phyloP scores from a whole-genome alignment of 2,888 invertebrate genomes.

The Agriopis aurantiaria region DNA sequence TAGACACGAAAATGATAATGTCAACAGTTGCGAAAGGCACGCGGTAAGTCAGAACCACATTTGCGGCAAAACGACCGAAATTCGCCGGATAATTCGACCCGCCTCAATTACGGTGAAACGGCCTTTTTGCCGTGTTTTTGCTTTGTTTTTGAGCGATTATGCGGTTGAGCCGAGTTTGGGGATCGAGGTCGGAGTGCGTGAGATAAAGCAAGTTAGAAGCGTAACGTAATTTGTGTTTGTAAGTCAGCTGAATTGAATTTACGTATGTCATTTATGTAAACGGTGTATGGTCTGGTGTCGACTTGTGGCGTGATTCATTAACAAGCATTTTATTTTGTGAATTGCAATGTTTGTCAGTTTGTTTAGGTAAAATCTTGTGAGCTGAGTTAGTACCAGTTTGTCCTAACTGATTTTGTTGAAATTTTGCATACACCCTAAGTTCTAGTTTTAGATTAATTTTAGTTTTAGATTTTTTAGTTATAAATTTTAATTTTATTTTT shows the following conservation, averaged over 20 bases:
- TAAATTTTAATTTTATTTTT: too few relatives aligned
- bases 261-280: background rate
- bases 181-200: constrained; percentile 65
- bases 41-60: constrained; percentile 72
- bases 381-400: too few relatives aligned
- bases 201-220: constrained; percentile 42
- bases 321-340: too few relatives aligned
- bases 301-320: background rate
- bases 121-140: constrained; percentile 51
- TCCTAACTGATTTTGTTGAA: too few relatives aligned
- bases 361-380: too few relatives aligned
- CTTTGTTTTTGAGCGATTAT: constrained; percentile 58
- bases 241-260: background rate
- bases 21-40: constrained; percentile 81
- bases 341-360: too few relatives aligned
- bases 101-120: constrained; percentile 69
- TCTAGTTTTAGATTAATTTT: too few relatives aligned
- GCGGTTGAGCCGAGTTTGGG: constrained; percentile 51
- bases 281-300: background rate
- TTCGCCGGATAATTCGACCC: constrained; percentile 63
- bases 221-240: constrained; percentile 34
- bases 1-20: constrained; percentile 78
- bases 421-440: too few relatives aligned
- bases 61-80: constrained; percentile 68
- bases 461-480: too few relatives aligned